These are phyloP conservation scores for Coranthus polyacanthus DNA, from an alignment of 2,797 vertebrate genomes.

Conservation along the genomic window DNA sequence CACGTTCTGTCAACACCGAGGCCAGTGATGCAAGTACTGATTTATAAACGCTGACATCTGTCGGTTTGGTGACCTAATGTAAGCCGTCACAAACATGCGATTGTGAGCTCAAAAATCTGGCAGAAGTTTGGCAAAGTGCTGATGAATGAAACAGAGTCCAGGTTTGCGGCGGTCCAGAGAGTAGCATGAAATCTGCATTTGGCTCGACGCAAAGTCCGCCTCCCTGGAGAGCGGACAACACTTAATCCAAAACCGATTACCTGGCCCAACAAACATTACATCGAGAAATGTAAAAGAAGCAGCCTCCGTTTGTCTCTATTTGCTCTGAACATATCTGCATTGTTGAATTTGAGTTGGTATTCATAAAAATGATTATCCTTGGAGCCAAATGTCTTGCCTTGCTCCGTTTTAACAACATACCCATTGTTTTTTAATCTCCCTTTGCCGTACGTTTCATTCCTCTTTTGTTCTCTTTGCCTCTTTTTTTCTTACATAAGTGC, in stretches of 20 bases:
- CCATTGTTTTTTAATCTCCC: too few species aligned
- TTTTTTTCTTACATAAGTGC: too few species aligned
- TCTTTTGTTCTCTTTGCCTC: too few species aligned
- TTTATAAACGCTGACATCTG: constrained; percentile 44
- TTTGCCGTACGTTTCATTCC: too few species aligned
- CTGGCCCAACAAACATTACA: constrained; percentile 30
- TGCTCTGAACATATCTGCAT: constrained; percentile 5
- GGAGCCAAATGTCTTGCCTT: too few species aligned
- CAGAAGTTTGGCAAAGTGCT: constrained; percentile 47
- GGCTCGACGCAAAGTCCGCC: too few species aligned
- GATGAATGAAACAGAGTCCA: constrained; percentile 49
- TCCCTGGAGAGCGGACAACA: too few species aligned
- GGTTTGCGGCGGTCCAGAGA: too few species aligned
- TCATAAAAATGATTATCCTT: too few species aligned
- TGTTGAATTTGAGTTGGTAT: too few species aligned
- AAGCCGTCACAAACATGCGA: constrained; percentile 47
- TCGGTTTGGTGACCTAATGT: constrained; percentile 39
- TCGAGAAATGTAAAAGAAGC: constrained; percentile 17
- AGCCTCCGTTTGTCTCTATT: background rate
- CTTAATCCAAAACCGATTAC: constrained; percentile 46
- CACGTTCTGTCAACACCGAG: constrained; percentile 28
- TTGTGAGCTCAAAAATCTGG: constrained; percentile 37
- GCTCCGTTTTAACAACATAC: too few species aligned
- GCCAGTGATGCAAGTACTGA: constrained; percentile 44
- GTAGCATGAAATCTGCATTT: constrained; percentile 61